phyloP scores from a whole-genome alignment of 2,797 vertebrate species.

The Chloroceryle inda region DNA sequence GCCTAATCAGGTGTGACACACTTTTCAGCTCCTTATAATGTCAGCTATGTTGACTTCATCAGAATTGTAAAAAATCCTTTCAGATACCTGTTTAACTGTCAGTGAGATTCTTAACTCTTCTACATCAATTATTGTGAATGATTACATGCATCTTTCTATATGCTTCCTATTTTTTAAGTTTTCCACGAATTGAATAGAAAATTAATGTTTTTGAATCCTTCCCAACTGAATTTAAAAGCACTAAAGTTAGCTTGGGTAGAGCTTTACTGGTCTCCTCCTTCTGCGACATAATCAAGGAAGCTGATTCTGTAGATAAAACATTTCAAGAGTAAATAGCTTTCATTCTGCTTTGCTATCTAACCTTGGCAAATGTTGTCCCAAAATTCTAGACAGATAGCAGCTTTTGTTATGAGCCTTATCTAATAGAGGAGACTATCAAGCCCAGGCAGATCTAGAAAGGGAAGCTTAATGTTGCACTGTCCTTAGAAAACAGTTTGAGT shows the following conservation, averaged over 20 bases:
- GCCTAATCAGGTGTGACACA: neutral
- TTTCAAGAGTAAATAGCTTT: neutral
- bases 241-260: neutral
- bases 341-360: neutral
- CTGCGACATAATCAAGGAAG: neutral
- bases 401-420: neutral
- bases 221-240: neutral
- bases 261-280: neutral
- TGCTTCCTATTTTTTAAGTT: neutral
- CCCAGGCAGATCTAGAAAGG: neutral
- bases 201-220: neutral
- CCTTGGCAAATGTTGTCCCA: neutral
- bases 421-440: neutral
- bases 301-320: neutral
- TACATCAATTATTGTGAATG: neutral
- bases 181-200: neutral
- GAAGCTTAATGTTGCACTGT: neutral
- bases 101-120: neutral
- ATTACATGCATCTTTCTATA: neutral
- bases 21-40: neutral
- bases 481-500: neutral
- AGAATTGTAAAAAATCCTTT: neutral
- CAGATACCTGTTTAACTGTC: neutral
- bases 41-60: neutral
- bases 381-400: neutral